These are phyloP conservation scores for Parnassius mnemosyne DNA, from an alignment of 2,888 invertebrate genomes.

Conservation along the genomic window DNA sequence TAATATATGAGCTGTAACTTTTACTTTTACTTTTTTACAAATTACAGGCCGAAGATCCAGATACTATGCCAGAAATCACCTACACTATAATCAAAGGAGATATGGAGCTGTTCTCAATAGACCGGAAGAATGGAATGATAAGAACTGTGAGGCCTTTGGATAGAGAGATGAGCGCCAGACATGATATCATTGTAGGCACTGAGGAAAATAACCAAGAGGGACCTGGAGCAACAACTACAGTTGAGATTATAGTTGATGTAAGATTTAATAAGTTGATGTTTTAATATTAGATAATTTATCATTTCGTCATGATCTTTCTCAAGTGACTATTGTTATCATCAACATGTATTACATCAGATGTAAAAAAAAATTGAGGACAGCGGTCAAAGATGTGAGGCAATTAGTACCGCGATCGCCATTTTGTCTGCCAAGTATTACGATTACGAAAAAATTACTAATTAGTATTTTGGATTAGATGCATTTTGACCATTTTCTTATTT, in stretches of 20 bases:
- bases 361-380: too few relatives aligned
- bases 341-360: too few relatives aligned
- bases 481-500: too few relatives aligned
- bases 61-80: constrained; percentile 89
- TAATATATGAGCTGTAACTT: too few relatives aligned
- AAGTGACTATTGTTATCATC: too few relatives aligned
- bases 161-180: constrained; percentile 86
- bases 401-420: too few relatives aligned
- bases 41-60: constrained; percentile 89
- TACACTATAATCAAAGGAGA: constrained; percentile 92
- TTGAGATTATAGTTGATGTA: constrained; percentile 86
- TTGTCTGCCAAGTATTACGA: too few relatives aligned
- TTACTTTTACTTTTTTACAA: neutral
- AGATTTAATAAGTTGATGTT: constrained; percentile 42
- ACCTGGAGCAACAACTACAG: constrained; percentile 87
- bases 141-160: constrained; percentile 88
- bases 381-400: too few relatives aligned
- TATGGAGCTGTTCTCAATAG: constrained; percentile 89
- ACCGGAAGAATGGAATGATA: constrained; percentile 88
- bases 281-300: too few relatives aligned
- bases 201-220: constrained; percentile 87
- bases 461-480: too few relatives aligned
- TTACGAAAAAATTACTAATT: too few relatives aligned
- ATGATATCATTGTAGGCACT: constrained; percentile 90
- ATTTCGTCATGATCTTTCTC: too few relatives aligned